Base-by-base conservation (phyloP, 2,113 vertebrate genomes). In the Ellobius talpinus region DNA sequence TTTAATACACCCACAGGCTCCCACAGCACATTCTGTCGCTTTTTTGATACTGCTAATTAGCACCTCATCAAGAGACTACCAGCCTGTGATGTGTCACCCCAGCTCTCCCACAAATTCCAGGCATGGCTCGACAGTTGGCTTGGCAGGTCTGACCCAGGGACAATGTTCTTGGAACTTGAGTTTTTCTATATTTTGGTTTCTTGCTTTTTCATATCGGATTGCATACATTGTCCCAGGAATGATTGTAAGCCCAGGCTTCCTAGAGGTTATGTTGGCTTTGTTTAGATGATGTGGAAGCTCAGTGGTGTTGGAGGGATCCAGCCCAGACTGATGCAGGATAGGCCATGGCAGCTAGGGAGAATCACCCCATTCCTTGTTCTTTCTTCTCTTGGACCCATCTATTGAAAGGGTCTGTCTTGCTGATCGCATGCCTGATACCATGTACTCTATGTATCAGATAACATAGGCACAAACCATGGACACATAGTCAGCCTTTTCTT, bases 51-150 rank as follows among this genome's bases (percentile, higher is more conserved):
- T 68, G 17, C 17, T 36, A 11, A 39, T 72, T 33, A 58, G 58
- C 4, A 11, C n/a, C 52, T 93, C 36, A 29, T 68, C 52, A 92
- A 52, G 8, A 58, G 66, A 68, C 58, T 58, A 58, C 58, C 58
- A 58, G 58, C 58, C 58, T 58, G 58, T 58, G 19, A 58, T 58
- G 19, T 58, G 19, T 58, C 63, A 89, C 66, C 33, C 36, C 31
- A 26, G 3, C 21, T 42, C 17, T 55, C 11, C 50, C 36, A 29
- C 10, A 29, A 72, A 72, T 58, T 72, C 89, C 14, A 52, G 42
- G 39, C 39, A 66, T 10, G 10, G 39, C 42, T 87, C 24, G n/a
- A 4, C 0, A 31, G 1, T 45, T 0, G 1, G 23, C 36, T 4
- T 42, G 31, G 29, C 94, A 50, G 42, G 50, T 77, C 4, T 47